Conservation (phyloP, 2,797 vertebrate genomes). For the Lateolabrax maculatus region DNA sequence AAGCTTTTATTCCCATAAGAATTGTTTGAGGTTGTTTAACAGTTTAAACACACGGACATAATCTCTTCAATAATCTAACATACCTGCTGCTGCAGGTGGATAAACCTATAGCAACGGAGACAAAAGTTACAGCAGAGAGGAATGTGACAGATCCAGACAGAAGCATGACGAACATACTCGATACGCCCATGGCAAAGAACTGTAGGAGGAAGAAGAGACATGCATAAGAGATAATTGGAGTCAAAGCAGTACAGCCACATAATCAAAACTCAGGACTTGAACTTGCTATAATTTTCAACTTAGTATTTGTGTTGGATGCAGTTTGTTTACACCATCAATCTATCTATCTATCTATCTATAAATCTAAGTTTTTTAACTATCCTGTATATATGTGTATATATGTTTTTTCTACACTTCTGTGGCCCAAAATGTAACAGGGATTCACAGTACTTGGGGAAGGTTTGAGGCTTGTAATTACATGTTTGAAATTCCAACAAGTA, state of each 20-base stretch:
- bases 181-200: slow-evolving; percentile 90
- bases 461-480: slow-evolving; percentile 29
- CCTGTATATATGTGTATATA: no score
- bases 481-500: slow-evolving; percentile 38
- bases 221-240: slow-evolving; percentile 10
- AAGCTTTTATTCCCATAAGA: background rate
- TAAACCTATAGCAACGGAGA: slow-evolving; percentile 86
- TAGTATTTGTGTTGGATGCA: background rate
- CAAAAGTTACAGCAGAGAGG: slow-evolving; percentile 83
- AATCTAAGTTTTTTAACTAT: background rate
- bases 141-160: slow-evolving; percentile 86
- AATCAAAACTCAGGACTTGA: background rate
- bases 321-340: background rate
- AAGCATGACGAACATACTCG: slow-evolving; percentile 87
- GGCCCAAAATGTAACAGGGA: no score
- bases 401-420: no score
- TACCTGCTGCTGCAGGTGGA: slow-evolving; percentile 91
- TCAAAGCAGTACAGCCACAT: background rate
- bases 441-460: background rate
- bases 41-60: background rate
- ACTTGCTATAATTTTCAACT: background rate
- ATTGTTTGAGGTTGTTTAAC: background rate
- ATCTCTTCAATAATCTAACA: background rate
- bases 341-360: no score
- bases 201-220: slow-evolving; percentile 65